These are phyloP conservation scores for Zaprionus nigranus DNA, from an alignment of 1,140 invertebrate species.

Conservation along the genomic window DNA sequence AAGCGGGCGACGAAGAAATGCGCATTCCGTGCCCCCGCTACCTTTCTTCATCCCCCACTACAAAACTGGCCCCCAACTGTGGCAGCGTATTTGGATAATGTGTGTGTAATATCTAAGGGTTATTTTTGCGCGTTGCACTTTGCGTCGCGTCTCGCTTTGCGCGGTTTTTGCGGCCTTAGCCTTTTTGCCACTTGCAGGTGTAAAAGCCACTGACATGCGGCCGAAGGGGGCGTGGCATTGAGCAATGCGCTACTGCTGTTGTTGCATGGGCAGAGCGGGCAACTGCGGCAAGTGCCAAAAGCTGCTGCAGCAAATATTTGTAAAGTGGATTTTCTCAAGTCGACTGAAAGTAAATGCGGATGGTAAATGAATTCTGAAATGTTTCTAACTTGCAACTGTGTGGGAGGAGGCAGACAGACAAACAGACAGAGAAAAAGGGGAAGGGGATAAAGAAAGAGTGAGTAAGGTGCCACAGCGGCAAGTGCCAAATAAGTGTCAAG, in stretches of 20 bases:
- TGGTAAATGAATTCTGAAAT: slow-evolving; percentile 71
- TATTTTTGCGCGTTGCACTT: slow-evolving; percentile 54
- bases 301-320: slow-evolving; percentile 63
- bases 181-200: slow-evolving; percentile 41
- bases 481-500: slow-evolving; percentile 53
- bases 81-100: slow-evolving; percentile 56
- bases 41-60: not conserved
- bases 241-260: slow-evolving; percentile 34
- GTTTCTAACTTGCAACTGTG: slow-evolving; percentile 11
- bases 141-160: slow-evolving; percentile 6
- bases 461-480: not conserved
- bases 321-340: slow-evolving; percentile 76
- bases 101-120: slow-evolving; percentile 73
- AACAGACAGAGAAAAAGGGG: not conserved
- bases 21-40: not conserved
- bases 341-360: slow-evolving; percentile 57
- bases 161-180: slow-evolving; percentile 67
- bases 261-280: slow-evolving; percentile 18
- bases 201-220: slow-evolving; percentile 34
- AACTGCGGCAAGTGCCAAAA: slow-evolving; percentile 56
- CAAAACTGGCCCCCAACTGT: not conserved
- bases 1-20: slow-evolving; percentile 28
- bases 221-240: slow-evolving; percentile 32
- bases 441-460: not conserved
- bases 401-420: not conserved